Percentiles rank a stretch among this genome's conserved stretches.
phyloP scores from a whole-genome alignment of 2,888 invertebrate genomes.

The Diabrotica balteata region DNA sequence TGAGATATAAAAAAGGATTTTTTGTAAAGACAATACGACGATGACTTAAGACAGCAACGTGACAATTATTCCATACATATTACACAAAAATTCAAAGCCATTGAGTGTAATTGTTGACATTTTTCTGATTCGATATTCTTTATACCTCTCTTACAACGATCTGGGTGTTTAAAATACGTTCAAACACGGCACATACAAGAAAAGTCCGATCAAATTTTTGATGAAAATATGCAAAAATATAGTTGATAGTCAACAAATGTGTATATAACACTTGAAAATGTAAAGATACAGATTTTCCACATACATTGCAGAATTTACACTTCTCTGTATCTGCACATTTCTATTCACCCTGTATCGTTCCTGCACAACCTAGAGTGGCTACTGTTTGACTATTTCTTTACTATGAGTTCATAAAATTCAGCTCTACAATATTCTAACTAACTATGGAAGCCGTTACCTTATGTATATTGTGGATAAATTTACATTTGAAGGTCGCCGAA shows the following conservation, averaged over 20 bases:
- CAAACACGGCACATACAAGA: no score
- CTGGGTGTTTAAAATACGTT: no score
- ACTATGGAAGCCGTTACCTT: slow-evolving; percentile 11
- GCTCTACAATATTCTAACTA: slow-evolving; percentile 1
- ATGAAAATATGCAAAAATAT: slow-evolving; percentile 9
- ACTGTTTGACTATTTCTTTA: neutral
- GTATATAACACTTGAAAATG: slow-evolving; percentile 12
- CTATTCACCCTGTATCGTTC: slow-evolving; percentile 25
- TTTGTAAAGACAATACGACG: no score
- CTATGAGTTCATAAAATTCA: neutral
- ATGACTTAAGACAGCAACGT: no score
- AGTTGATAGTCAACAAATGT: neutral
- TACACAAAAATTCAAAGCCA: no score
- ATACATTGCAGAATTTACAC: neutral
- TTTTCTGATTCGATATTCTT: no score
- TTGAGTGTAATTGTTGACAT: no score
- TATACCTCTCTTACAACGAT: no score
- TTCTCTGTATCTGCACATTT: slow-evolving; percentile 17
- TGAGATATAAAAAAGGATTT: no score
- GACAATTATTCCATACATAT: no score
- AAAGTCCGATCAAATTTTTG: no score
- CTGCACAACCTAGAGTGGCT: slow-evolving; percentile 23
- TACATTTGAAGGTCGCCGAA: slow-evolving; percentile 6
- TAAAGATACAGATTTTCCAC: slow-evolving; percentile 8
- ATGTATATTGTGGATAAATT: slow-evolving; percentile 10